Base-by-base conservation (phyloP, 2,888 invertebrate genomes). In the Dolichomitus sp. region DNA sequence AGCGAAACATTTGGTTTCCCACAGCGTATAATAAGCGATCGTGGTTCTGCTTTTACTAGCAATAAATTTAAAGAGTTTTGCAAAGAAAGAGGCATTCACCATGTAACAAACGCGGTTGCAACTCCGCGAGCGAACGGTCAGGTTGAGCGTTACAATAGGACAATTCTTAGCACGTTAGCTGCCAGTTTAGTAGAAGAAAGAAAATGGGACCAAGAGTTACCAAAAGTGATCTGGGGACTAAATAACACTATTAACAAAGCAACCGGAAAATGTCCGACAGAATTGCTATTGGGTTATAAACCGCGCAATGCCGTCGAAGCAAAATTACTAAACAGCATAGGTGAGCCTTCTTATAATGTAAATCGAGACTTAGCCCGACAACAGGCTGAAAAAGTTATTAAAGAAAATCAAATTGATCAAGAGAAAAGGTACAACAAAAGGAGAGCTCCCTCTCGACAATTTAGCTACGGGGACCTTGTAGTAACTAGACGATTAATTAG, bases 1-100 rank as follows among this genome's bases (percentile, higher is more conserved):
- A 19, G 63, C 14, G 63, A 63, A 23, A 40, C 42, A 7, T 63
- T 63, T 19, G 63, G 42, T 23, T 40, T 63, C 11, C 63, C 63
- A 4, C 7, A 23, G 17, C 63, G 42, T 23, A 42, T 63, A 12
- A 42, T 63, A 9, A 42, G 63, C 14, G 63, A 63, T 42, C 48
- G 80, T 5, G 73, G 79, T 1, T 73, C 45, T n/a, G 66, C 79
- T 23, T 76, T 70, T n/a, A 74, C 80, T 2, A 79, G 73, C 19
- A 50, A 76, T 4, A 63, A 45, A 59, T 76, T 59, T 14, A 68
- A 61, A n/a, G n/a, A n/a, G n/a, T n/a, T n/a, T n/a, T n/a, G n/a
- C n/a, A n/a, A n/a, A n/a, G n/a, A n/a, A n/a, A 30, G 50, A 17
- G 80, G 81, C 5, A 82, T 87, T 17, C 54, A 84, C 45, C 87